Percentiles rank a stretch among this genome's conserved stretches.
Conservation (phyloP, 1,140 invertebrate species). For the Panulirus ornatus region DNA sequence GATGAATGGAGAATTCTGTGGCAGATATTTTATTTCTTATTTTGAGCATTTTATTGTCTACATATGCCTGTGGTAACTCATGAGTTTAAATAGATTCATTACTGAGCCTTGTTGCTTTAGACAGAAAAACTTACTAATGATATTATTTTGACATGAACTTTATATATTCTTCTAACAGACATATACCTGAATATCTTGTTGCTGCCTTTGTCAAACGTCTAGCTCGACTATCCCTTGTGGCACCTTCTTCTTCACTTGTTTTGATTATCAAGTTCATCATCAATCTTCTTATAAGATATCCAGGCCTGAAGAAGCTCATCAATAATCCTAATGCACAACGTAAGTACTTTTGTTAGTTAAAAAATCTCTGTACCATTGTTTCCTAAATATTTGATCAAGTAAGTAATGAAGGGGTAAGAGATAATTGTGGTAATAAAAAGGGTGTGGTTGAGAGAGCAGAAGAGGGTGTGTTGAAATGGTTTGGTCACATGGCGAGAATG, state of each 20-base stretch:
- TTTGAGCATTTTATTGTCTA: no score
- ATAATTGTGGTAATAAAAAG: no score
- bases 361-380: conserved; percentile 10
- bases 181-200: conserved; percentile 93
- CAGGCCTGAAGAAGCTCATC: conserved; percentile 88
- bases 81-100: no score
- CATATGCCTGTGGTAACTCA: no score
- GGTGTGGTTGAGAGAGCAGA: no score
- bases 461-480: no score
- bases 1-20: no score
- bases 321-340: conserved; percentile 78
- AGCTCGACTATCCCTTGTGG: conserved; percentile 88
- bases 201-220: conserved; percentile 95
- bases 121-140: no score
- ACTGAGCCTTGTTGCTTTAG: no score
- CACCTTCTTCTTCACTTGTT: conserved; percentile 88
- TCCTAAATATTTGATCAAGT: not conserved
- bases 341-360: conserved; percentile 22
- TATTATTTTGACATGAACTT: no score
- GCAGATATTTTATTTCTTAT: no score
- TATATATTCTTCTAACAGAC: conserved; percentile 81
- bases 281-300: conserved; percentile 93
- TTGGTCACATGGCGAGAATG: no score
- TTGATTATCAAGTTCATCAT: conserved; percentile 90
- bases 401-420: not conserved